Conservation (phyloP, 2,113 vertebrate species). For the Pelecanoides urinatrix region DNA sequence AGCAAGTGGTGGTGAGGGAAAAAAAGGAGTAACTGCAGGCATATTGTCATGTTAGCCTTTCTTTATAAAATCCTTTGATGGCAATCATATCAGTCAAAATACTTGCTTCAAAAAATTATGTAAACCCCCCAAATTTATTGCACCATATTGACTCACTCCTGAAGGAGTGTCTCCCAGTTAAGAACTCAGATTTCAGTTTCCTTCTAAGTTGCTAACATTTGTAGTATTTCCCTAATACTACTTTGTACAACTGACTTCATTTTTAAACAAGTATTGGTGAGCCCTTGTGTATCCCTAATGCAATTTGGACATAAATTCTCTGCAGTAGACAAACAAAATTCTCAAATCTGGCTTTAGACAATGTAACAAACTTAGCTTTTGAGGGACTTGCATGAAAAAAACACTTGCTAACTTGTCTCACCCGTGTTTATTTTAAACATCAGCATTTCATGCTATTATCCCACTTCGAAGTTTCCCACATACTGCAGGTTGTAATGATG, state of each 20-base stretch:
- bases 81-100: neutral
- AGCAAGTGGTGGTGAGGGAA: neutral
- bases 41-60: neutral
- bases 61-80: neutral
- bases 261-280: neutral
- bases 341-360: neutral
- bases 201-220: neutral
- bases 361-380: neutral
- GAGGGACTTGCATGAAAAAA: neutral
- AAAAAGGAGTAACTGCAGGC: neutral
- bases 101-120: neutral
- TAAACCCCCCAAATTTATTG: neutral
- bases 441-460: neutral
- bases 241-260: neutral
- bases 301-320: neutral
- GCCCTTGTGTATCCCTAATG: neutral
- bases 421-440: neutral
- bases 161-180: neutral
- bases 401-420: neutral
- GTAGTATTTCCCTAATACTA: neutral
- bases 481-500: neutral
- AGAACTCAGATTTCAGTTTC: neutral
- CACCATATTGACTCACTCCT: neutral
- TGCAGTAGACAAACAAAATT: neutral
- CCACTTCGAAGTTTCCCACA: neutral